Conservation (phyloP, 2,113 vertebrate species). For the Cavia porcellus region DNA sequence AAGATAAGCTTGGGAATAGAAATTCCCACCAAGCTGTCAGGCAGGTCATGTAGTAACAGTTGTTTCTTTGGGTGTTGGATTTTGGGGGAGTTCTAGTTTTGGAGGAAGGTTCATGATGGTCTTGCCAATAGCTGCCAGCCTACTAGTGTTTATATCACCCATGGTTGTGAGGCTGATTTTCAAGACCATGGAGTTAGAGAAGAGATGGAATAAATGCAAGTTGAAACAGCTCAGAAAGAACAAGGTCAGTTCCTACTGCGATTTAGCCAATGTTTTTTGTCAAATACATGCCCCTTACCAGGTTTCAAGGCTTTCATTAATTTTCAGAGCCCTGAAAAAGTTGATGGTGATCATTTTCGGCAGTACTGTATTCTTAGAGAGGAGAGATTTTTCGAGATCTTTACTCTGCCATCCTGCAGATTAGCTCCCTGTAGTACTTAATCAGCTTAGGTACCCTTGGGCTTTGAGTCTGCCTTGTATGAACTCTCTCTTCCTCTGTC, state of each 20-base stretch:
- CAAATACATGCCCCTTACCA: background rate
- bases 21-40: background rate
- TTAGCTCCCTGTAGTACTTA: background rate
- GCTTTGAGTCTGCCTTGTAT: background rate
- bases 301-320: conserved; percentile 21
- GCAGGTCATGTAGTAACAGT: background rate
- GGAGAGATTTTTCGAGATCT: background rate
- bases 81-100: background rate
- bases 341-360: background rate
- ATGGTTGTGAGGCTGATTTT: background rate
- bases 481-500: background rate
- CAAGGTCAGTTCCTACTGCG: background rate
- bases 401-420: background rate
- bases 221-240: background rate
- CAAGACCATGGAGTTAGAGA: background rate
- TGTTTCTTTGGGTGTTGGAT: background rate
- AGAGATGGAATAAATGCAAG: background rate
- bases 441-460: background rate
- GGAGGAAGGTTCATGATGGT: background rate
- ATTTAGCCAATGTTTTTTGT: background rate
- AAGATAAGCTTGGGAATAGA: background rate
- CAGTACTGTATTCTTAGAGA: background rate
- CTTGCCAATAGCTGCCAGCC: background rate
- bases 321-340: conserved; percentile 18
- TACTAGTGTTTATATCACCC: background rate